These are phyloP conservation scores for Nicator chloris DNA, from an alignment of 2,113 vertebrate genomes.

Conservation along the genomic window DNA sequence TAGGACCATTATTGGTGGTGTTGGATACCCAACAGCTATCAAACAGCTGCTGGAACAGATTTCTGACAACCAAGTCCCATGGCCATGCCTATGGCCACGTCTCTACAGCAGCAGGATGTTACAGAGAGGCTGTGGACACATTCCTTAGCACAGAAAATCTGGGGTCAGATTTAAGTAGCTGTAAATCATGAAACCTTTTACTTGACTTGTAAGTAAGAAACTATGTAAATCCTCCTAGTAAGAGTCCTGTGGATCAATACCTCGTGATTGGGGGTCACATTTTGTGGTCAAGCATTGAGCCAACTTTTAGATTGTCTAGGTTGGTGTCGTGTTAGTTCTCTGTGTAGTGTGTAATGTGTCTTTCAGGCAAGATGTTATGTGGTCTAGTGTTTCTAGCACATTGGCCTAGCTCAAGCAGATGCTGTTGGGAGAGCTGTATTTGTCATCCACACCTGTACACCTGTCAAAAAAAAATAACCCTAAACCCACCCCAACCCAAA, in stretches of 20 bases:
- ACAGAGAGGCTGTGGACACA: not conserved
- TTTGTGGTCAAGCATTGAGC: not conserved
- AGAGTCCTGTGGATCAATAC: not conserved
- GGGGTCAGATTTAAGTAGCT: not conserved
- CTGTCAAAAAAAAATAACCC: not conserved
- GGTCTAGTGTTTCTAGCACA: not conserved
- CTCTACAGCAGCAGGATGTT: not conserved
- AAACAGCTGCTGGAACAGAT: not conserved
- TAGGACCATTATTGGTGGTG: not conserved
- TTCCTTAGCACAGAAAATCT: not conserved
- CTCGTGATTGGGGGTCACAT: not conserved
- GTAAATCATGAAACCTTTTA: not conserved
- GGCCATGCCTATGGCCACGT: accelerated
- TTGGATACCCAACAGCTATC: not conserved
- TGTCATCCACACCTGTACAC: not conserved
- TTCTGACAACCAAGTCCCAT: not conserved
- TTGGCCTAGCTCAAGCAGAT: not conserved
- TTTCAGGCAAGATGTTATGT: not conserved
- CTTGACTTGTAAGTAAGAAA: not conserved
- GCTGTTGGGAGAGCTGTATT: not conserved
- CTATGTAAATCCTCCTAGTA: not conserved
- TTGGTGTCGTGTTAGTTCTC: not conserved
- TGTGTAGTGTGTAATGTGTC: not conserved
- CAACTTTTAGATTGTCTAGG: not conserved
- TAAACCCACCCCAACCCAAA: not conserved